Conservation (phyloP, 2,888 invertebrate genomes). For the Allophyes oxyacanthae region DNA sequence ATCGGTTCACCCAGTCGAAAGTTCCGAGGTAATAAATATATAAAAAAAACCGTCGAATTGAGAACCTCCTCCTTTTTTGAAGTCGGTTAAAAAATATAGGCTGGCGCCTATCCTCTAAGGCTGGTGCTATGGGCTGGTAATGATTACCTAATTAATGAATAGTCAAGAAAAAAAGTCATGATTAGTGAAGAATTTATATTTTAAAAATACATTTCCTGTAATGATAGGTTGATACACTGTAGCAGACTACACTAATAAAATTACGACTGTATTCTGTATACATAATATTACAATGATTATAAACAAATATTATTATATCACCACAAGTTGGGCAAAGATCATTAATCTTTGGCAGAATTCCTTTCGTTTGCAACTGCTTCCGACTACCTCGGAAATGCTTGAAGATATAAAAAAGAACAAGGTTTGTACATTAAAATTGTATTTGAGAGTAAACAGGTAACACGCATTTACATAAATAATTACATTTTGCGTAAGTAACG, state of each 20-base stretch:
- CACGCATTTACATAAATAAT: neutral
- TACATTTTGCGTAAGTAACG: too few relatives aligned
- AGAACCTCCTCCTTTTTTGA: too few relatives aligned
- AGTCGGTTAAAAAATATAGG: too few relatives aligned
- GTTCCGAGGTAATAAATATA: too few relatives aligned
- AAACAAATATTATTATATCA: slow-evolving; percentile 49
- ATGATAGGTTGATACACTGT: slow-evolving; percentile 61
- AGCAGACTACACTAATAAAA: slow-evolving; percentile 61
- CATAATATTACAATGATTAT: slow-evolving; percentile 35
- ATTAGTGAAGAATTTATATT: slow-evolving; percentile 62
- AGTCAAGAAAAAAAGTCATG: neutral
- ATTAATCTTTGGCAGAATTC: slow-evolving; percentile 64
- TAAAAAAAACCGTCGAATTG: too few relatives aligned
- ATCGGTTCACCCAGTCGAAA: too few relatives aligned
- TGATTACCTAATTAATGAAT: too few relatives aligned
- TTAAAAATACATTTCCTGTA: slow-evolving; percentile 77
- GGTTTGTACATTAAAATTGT: slow-evolving; percentile 17
- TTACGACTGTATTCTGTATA: slow-evolving; percentile 53
- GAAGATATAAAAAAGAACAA: slow-evolving; percentile 29
- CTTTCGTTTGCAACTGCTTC: slow-evolving; percentile 41
- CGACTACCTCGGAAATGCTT: slow-evolving; percentile 31
- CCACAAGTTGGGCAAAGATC: slow-evolving; percentile 61
- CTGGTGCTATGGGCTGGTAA: too few relatives aligned
- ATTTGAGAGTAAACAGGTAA: slow-evolving; percentile 3
- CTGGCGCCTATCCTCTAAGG: too few relatives aligned